Evolutionary conservation across 2,888 invertebrate species (phyloP).

Genomic region (Criorhina ranunculi): DNA sequence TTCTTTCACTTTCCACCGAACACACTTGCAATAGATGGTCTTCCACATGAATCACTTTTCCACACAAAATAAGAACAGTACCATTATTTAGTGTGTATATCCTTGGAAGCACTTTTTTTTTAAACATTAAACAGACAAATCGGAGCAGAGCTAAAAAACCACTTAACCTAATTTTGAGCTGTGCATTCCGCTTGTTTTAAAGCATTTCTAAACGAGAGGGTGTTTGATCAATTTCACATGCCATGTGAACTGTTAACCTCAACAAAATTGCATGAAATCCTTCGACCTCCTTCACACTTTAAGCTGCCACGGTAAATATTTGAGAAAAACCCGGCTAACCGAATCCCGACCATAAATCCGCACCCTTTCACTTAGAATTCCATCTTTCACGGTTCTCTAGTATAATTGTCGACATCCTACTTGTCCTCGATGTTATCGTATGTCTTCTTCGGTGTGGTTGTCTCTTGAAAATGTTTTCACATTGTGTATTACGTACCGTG

Average conservation of each 20-base stretch:
- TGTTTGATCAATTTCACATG: slow-evolving; percentile 70
- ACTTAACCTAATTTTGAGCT: slow-evolving; percentile 39
- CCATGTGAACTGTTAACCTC: slow-evolving; percentile 30
- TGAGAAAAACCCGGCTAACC: slow-evolving; percentile 21
- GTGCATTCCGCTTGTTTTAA: slow-evolving; percentile 26
- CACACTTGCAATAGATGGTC: slow-evolving; percentile 18
- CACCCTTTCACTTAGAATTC: slow-evolving; percentile 44
- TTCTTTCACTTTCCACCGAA: slow-evolving; percentile 16
- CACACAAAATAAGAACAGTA: slow-evolving; percentile 39
- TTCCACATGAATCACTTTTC: slow-evolving; percentile 49
- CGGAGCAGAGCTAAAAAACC: slow-evolving; percentile 17
- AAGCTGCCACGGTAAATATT: not conserved
- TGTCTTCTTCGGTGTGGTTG: slow-evolving; percentile 36
- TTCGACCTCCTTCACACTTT: slow-evolving; percentile 33
- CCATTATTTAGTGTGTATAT: slow-evolving; percentile 8
- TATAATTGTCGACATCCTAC: slow-evolving; percentile 38
- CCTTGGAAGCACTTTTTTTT: not conserved
- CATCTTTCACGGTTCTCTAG: slow-evolving; percentile 47
- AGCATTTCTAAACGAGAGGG: slow-evolving; percentile 13
- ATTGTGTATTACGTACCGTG: slow-evolving; percentile 30
- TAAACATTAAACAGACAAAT: not conserved
- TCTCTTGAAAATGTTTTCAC: slow-evolving; percentile 24
- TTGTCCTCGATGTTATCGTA: slow-evolving; percentile 50
- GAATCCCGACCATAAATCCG: slow-evolving; percentile 45
- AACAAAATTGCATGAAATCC: not conserved